Percentiles rank a stretch among this genome's conserved stretches.
phyloP scores from a whole-genome alignment of 2,888 invertebrate genomes.

The Apoda limacodes region DNA sequence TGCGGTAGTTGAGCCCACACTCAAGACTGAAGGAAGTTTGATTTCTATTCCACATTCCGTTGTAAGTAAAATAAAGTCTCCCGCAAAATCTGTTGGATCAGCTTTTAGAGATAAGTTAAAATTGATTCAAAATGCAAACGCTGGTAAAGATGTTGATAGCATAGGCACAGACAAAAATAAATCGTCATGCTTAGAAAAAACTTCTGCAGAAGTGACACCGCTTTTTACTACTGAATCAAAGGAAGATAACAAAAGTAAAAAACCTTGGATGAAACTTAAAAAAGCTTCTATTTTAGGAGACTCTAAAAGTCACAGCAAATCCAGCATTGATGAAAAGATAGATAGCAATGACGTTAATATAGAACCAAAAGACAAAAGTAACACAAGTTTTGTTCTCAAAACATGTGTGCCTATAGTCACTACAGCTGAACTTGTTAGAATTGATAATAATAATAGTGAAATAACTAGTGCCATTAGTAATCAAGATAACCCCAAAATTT shows the following conservation, averaged over 20 bases:
- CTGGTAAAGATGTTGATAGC: constrained; percentile 39
- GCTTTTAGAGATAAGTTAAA: constrained; percentile 63
- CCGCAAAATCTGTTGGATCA: constrained; percentile 57
- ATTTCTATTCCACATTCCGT: constrained; percentile 65
- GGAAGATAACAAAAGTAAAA: constrained; percentile 57
- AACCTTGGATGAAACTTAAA: constrained; percentile 83
- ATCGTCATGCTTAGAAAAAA: constrained; percentile 33
- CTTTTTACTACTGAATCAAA: constrained; percentile 41
- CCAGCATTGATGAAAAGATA: constrained; percentile 44
- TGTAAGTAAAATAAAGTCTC: constrained; percentile 64
- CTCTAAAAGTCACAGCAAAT: constrained; percentile 49
- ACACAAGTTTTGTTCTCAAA: constrained; percentile 37
- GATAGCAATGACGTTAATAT: constrained; percentile 30
- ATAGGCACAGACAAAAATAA: constrained; percentile 38
- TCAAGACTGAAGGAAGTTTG: constrained; percentile 54
- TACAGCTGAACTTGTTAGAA: constrained; percentile 59
- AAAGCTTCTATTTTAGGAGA: constrained; percentile 75
- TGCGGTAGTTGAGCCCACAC: constrained; percentile 54
- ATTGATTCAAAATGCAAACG: constrained; percentile 45
- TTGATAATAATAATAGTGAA: constrained; percentile 61
- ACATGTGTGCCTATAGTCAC: constrained; percentile 47
- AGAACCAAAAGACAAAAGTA: constrained; percentile 25
- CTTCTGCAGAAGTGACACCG: constrained; percentile 39
- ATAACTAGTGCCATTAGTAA: constrained; percentile 42
- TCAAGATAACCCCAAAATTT: constrained; percentile 50